These are phyloP conservation scores for Cybosia mesomella DNA, from an alignment of 2,888 invertebrate species.

Conservation along the genomic window DNA sequence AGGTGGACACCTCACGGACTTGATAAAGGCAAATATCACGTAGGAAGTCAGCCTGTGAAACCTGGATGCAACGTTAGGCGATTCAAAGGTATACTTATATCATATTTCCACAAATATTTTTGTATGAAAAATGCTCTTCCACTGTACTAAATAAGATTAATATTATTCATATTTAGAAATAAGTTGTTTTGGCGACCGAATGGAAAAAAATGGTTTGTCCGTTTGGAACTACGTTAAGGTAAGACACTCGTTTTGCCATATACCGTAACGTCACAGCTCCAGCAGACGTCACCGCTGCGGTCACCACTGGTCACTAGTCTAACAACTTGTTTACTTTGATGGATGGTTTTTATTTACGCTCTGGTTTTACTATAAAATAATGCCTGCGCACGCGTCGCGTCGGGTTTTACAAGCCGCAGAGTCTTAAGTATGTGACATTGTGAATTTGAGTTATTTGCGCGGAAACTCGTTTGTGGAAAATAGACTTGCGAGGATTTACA, in stretches of 20 bases:
- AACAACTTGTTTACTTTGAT: constrained; percentile 5
- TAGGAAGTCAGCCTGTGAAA: not conserved
- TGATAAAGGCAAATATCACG: not conserved
- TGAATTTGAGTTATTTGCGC: not conserved
- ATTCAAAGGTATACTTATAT: not conserved
- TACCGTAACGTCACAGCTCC: not conserved
- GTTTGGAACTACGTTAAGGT: not conserved
- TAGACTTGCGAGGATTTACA: not conserved
- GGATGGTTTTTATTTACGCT: constrained; percentile 3
- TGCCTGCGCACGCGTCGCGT: constrained; percentile 14
- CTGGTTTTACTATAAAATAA: constrained; percentile 1
- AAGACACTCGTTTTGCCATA: not conserved
- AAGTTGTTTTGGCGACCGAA: not conserved
- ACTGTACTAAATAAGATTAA: not conserved
- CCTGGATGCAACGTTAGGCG: not conserved
- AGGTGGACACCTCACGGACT: not conserved
- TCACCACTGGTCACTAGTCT: not conserved
- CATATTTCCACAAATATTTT: not conserved
- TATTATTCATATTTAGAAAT: not conserved
- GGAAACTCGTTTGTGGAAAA: constrained; percentile 2
- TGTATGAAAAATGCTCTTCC: not conserved
- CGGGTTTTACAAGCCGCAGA: constrained; percentile 15
- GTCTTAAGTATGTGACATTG: not conserved
- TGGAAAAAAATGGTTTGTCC: constrained; percentile 7
- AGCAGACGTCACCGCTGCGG: not conserved